A percentile compares a stretch with the other conserved stretches of the same genome.
Evolutionary conservation across 2,888 invertebrate species (phyloP).

Genomic region (Conomelus anceps): DNA sequence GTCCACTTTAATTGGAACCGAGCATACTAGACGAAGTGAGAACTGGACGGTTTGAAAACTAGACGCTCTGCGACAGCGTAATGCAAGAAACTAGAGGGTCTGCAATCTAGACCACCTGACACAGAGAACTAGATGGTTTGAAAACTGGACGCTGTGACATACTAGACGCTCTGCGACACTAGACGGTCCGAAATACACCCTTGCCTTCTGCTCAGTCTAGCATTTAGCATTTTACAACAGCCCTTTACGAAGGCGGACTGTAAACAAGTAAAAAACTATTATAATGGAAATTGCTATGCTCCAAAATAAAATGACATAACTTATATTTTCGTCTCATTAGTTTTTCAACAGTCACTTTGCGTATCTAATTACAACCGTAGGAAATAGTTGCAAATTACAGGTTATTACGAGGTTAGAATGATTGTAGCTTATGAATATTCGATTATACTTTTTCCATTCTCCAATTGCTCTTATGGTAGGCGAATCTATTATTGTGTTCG

Average conservation of each 20-base stretch:
- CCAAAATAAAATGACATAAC: background rate
- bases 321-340: background rate
- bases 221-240: background rate
- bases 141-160: no score
- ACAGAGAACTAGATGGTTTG: no score
- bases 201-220: background rate
- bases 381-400: background rate
- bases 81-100: no score
- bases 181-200: no score
- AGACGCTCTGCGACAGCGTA: no score
- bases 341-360: background rate
- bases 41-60: no score
- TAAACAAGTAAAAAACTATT: background rate
- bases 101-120: no score
- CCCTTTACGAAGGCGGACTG: background rate
- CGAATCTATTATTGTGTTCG: background rate
- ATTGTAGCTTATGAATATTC: background rate
- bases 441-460: background rate
- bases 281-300: background rate
- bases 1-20: no score
- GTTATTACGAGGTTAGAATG: background rate
- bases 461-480: background rate
- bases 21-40: no score
- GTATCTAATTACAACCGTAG: background rate
- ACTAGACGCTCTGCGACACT: no score